These are phyloP conservation scores for Nysson spinosus DNA, from an alignment of 2,888 invertebrate genomes.

Conservation along the genomic window DNA sequence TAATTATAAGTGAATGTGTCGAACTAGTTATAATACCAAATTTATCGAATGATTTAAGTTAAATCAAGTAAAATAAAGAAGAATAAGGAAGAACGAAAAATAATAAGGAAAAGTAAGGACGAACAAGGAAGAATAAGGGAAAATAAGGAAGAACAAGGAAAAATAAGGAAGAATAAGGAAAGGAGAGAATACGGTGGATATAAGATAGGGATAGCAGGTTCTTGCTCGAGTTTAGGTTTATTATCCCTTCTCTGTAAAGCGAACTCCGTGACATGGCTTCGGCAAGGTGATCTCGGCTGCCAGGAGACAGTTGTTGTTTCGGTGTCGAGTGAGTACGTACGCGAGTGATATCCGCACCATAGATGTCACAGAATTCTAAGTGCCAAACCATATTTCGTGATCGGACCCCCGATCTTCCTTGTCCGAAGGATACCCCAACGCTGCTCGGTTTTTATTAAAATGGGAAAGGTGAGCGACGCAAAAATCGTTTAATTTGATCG, in stretches of 20 bases:
- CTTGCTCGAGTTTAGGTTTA: slow-evolving; percentile 33
- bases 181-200: neutral
- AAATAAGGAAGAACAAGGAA: no score
- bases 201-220: slow-evolving; percentile 26
- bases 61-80: no score
- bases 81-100: no score
- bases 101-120: no score
- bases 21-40: no score
- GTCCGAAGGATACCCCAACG: no score
- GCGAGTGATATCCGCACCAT: slow-evolving; percentile 17
- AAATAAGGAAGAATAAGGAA: neutral
- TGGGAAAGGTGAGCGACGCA: no score
- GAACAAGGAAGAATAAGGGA: no score
- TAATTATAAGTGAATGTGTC: no score
- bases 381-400: slow-evolving; percentile 5
- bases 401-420: slow-evolving; percentile 9
- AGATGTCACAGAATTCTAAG: slow-evolving; percentile 27
- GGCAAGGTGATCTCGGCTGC: slow-evolving; percentile 21
- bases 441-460: no score
- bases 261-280: slow-evolving; percentile 29
- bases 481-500: no score
- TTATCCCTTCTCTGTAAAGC: slow-evolving; percentile 41
- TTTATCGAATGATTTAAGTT: no score
- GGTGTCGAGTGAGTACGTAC: slow-evolving; percentile 28
- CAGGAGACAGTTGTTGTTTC: slow-evolving; percentile 39